Evolutionary conservation across 2,113 vertebrate genomes (phyloP).

Genomic region (Aythya baeri): DNA sequence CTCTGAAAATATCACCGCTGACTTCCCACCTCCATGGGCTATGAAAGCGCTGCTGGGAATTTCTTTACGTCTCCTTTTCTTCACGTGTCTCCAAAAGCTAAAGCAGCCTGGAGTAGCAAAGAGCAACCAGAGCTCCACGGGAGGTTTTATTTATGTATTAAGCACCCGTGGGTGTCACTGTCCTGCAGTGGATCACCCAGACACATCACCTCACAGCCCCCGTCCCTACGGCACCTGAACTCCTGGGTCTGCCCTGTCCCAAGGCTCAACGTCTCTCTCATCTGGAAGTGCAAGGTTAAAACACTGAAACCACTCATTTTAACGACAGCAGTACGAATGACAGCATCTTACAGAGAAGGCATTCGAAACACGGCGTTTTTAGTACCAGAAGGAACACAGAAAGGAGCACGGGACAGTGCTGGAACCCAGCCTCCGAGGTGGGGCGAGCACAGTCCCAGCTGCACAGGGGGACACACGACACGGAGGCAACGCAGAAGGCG

Average conservation of each 20-base stretch:
- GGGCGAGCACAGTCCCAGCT: not conserved
- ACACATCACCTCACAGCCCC: not conserved
- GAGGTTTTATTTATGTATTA: not conserved
- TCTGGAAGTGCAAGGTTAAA: not conserved
- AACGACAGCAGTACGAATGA: not conserved
- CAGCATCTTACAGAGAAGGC: not conserved
- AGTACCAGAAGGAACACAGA: not conserved
- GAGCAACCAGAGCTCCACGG: not conserved
- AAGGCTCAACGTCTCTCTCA: not conserved
- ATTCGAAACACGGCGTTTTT: accelerated
- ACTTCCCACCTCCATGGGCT: not conserved
- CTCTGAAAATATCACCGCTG: no score
- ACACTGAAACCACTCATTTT: not conserved
- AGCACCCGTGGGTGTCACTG: not conserved
- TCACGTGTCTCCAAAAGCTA: not conserved
- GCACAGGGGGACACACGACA: not conserved
- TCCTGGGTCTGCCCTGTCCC: not conserved
- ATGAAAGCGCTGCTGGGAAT: not conserved
- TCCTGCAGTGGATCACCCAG: not conserved
- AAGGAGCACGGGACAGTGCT: not conserved
- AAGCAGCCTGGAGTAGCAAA: not conserved
- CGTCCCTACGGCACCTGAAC: not conserved
- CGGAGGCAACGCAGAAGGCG: not conserved
- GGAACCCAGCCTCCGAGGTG: not conserved
- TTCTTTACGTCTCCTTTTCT: not conserved